phyloP scores from a whole-genome alignment of 2,888 invertebrate genomes.

The Oegoconia quadripuncta region DNA sequence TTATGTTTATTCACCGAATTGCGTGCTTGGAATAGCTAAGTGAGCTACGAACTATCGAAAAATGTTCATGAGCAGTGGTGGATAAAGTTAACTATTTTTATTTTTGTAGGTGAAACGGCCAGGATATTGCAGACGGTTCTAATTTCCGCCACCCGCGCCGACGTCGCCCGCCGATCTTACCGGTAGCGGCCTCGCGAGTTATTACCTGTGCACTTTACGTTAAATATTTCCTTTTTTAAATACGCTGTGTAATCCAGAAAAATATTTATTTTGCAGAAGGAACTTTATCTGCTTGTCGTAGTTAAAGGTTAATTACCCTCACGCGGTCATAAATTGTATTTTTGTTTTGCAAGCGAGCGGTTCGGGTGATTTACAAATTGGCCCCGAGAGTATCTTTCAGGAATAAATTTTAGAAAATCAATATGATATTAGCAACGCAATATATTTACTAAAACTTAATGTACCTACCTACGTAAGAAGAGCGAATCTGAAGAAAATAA shows the following conservation, averaged over 20 bases:
- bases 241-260: not conserved
- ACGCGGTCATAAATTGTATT: no score
- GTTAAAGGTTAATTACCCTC: no score
- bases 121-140: constrained; percentile 55
- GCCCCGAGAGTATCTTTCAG: no score
- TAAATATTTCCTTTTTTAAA: constrained; percentile 36
- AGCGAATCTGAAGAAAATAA: no score
- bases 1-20: no score
- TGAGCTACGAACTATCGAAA: no score
- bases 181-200: constrained; percentile 28
- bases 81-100: constrained; percentile 43
- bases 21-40: not conserved
- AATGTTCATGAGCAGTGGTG: constrained; percentile 13
- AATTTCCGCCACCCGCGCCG: constrained; percentile 48
- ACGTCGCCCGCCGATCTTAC: constrained; percentile 29
- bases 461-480: no score
- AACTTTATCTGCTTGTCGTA: constrained; percentile 47
- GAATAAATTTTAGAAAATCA: no score
- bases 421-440: no score
- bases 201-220: constrained; percentile 45
- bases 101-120: constrained; percentile 45
- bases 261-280: constrained; percentile 21
- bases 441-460: no score
- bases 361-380: no score
- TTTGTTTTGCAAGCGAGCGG: no score